Conservation (phyloP, 2,888 invertebrate genomes). For the Stenichneumon culpator region DNA sequence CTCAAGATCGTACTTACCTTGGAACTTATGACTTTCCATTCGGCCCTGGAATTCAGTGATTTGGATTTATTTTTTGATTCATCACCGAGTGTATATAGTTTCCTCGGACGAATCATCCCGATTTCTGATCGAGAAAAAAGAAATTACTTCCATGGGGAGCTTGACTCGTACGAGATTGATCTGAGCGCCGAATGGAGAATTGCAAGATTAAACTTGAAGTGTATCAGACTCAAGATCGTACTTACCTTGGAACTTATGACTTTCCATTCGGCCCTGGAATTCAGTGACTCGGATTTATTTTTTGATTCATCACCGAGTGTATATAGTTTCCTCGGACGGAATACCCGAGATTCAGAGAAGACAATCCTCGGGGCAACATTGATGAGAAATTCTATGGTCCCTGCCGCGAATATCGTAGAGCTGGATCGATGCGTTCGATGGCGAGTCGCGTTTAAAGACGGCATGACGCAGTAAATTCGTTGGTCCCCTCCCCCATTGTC, state of each 20-base stretch:
- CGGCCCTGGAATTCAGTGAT: background rate
- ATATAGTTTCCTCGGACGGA: background rate
- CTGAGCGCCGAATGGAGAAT: background rate
- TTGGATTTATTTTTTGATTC: background rate
- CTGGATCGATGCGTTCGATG: conserved; percentile 28
- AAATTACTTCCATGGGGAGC: background rate
- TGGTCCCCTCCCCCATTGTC: conserved; percentile 68
- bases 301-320: background rate
- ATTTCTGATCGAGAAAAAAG: background rate
- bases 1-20: no score
- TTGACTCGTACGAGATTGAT: background rate
- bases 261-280: no score
- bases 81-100: background rate
- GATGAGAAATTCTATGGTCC: background rate
- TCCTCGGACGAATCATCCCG: background rate
- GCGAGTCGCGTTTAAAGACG: conserved; percentile 53
- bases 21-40: background rate
- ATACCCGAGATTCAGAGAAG: background rate
- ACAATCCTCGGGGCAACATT: background rate
- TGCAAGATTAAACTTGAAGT: no score
- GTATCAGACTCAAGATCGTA: no score
- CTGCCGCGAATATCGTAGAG: background rate
- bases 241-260: background rate
- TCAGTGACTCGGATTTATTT: background rate
- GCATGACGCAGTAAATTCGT: conserved; percentile 75